Percentiles rank a stretch among this genome's conserved stretches.
Evolutionary conservation across 2,888 invertebrate genomes (phyloP).

Genomic region (Pyrgus malvae): DNA sequence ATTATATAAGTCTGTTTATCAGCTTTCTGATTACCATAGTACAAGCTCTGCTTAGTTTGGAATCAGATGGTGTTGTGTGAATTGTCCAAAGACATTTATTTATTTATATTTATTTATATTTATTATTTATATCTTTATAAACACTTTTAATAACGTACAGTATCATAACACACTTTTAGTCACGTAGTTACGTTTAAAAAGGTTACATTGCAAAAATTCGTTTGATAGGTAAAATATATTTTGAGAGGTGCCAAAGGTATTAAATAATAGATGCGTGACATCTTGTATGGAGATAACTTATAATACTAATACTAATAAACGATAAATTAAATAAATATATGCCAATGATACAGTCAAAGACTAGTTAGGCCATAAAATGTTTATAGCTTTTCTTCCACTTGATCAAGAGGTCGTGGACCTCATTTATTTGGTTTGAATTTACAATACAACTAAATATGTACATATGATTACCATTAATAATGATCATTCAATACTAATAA

Average conservation of each 20-base stretch:
- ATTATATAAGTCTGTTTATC: too few relatives aligned
- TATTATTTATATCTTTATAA: too few relatives aligned
- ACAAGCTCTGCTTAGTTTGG: too few relatives aligned
- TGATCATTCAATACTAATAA: conserved; percentile 59
- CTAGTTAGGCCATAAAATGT: conserved; percentile 61
- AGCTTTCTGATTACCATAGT: too few relatives aligned
- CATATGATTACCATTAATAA: conserved; percentile 64
- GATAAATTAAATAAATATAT: conserved; percentile 45
- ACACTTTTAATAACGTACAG: too few relatives aligned
- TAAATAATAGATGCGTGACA: conserved; percentile 28
- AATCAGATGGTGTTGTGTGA: too few relatives aligned
- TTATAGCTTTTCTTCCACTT: conserved; percentile 75
- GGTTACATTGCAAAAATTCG: not conserved
- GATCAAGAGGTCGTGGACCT: conserved; percentile 58
- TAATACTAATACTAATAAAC: conserved; percentile 28
- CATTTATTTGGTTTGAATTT: conserved; percentile 65
- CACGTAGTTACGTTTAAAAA: not conserved
- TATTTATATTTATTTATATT: too few relatives aligned
- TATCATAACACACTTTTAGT: too few relatives aligned
- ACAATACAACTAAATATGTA: conserved; percentile 71
- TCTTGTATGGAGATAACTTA: conserved; percentile 29
- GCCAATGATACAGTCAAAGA: conserved; percentile 53
- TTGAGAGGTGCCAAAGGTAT: not conserved
- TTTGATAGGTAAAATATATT: not conserved
- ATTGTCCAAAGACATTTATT: too few relatives aligned